These are phyloP conservation scores for Tanypteryx hageni DNA, from an alignment of 2,888 invertebrate species.

Conservation along the genomic window DNA sequence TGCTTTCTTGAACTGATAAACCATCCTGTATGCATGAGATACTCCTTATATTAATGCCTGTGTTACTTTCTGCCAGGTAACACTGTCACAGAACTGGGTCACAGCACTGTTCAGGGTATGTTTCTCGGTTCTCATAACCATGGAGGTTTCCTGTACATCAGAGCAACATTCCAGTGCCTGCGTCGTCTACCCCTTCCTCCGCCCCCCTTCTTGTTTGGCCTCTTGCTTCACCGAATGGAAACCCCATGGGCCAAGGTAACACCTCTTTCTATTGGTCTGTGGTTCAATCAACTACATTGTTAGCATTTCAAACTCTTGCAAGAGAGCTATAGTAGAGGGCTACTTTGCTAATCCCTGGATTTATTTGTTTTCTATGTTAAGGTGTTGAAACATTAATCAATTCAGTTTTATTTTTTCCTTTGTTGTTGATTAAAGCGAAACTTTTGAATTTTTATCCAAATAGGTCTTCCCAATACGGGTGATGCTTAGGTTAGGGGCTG, in stretches of 20 bases:
- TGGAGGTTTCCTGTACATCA: slow-evolving; percentile 89
- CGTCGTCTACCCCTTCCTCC: slow-evolving; percentile 85
- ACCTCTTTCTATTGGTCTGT: slow-evolving; percentile 73
- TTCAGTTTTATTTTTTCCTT: background rate
- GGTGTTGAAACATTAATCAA: too few relatives aligned
- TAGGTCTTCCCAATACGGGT: slow-evolving; percentile 78
- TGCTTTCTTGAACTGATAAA: too few relatives aligned
- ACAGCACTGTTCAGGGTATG: slow-evolving; percentile 80
- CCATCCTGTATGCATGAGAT: too few relatives aligned
- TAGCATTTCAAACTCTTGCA: too few relatives aligned
- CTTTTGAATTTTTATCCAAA: background rate
- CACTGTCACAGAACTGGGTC: slow-evolving; percentile 83
- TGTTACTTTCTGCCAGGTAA: slow-evolving; percentile 77
- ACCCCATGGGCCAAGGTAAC: slow-evolving; percentile 90
- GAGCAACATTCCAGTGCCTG: slow-evolving; percentile 88
- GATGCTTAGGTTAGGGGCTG: slow-evolving; percentile 87
- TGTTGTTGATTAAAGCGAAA: background rate
- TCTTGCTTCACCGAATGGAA: slow-evolving; percentile 89
- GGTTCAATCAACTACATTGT: background rate
- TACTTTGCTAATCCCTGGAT: too few relatives aligned
- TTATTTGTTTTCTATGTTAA: too few relatives aligned
- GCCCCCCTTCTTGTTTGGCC: slow-evolving; percentile 85
- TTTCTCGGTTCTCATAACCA: slow-evolving; percentile 85
- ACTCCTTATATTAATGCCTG: background rate
- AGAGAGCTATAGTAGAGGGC: too few relatives aligned